Conservation (phyloP, 2,888 invertebrate genomes). For the Eumacrocentrus americanus region DNA sequence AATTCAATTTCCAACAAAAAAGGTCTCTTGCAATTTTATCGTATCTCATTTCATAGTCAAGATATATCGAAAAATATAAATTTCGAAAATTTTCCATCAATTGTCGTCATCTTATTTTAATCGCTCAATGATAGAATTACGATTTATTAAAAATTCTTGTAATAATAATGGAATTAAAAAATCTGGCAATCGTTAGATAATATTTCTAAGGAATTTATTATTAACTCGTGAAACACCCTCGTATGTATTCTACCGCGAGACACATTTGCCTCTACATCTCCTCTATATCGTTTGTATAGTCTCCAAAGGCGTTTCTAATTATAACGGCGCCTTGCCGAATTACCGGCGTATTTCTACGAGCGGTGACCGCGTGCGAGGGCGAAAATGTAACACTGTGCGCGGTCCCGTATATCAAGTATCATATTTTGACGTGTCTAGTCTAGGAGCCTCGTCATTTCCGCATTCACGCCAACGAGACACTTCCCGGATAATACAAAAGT, state of each 20-base stretch:
- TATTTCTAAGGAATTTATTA: constrained; percentile 23
- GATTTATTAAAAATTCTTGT: too few relatives aligned
- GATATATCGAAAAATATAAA: too few relatives aligned
- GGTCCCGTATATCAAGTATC: constrained; percentile 7
- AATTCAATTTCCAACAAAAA: too few relatives aligned
- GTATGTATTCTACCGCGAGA: too few relatives aligned
- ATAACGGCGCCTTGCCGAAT: constrained; percentile 35
- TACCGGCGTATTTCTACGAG: constrained; percentile 26
- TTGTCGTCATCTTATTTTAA: too few relatives aligned
- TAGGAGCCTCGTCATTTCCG: constrained; percentile 24
- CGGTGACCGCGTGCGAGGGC: constrained; percentile 15
- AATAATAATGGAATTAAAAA: too few relatives aligned
- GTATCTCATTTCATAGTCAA: too few relatives aligned
- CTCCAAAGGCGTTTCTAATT: constrained; percentile 33
- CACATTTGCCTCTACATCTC: constrained; percentile 18
- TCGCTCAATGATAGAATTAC: too few relatives aligned
- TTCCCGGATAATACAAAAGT: neutral
- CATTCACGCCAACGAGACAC: constrained; percentile 17
- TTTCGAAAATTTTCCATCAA: too few relatives aligned
- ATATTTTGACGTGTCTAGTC: constrained; percentile 18
- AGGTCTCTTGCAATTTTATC: too few relatives aligned
- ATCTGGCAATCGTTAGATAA: constrained; percentile 21
- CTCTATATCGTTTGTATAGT: constrained; percentile 25
- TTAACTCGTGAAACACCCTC: constrained; percentile 24
- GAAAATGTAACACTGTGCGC: constrained; percentile 6